These are phyloP conservation scores for Tenthredo amoena DNA, from an alignment of 2,888 invertebrate species.

Conservation along the genomic window DNA sequence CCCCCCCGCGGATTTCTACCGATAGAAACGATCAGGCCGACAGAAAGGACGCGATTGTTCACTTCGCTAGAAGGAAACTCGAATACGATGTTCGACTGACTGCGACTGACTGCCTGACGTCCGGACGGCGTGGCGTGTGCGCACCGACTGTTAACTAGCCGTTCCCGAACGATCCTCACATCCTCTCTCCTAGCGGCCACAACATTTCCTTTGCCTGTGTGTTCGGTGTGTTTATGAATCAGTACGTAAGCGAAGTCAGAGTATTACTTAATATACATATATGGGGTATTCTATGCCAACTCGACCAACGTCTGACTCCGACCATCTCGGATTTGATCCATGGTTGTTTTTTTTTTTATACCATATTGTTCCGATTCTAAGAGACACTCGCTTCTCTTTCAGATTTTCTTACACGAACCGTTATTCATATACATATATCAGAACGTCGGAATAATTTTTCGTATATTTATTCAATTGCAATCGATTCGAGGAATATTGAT, in stretches of 20 bases:
- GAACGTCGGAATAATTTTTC: too few relatives aligned
- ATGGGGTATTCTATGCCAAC: too few relatives aligned
- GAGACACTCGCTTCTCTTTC: too few relatives aligned
- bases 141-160: constrained; percentile 77
- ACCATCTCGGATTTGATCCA: too few relatives aligned
- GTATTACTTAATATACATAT: background rate
- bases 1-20: background rate
- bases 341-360: too few relatives aligned
- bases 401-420: too few relatives aligned
- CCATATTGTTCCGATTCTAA: too few relatives aligned
- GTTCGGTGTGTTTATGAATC: background rate
- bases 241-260: background rate
- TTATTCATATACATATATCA: too few relatives aligned
- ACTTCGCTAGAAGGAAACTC: background rate
- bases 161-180: constrained; percentile 61
- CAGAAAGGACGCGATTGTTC: constrained; percentile 25
- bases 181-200: constrained; percentile 41
- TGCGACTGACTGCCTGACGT: constrained; percentile 60
- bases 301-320: too few relatives aligned
- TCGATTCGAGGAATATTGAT: too few relatives aligned
- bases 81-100: background rate
- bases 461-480: background rate
- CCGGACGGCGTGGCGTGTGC: constrained; percentile 76
- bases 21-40: background rate
- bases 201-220: background rate